phyloP scores from a whole-genome alignment of 2,888 invertebrate species.

The Lycaena phlaeas region DNA sequence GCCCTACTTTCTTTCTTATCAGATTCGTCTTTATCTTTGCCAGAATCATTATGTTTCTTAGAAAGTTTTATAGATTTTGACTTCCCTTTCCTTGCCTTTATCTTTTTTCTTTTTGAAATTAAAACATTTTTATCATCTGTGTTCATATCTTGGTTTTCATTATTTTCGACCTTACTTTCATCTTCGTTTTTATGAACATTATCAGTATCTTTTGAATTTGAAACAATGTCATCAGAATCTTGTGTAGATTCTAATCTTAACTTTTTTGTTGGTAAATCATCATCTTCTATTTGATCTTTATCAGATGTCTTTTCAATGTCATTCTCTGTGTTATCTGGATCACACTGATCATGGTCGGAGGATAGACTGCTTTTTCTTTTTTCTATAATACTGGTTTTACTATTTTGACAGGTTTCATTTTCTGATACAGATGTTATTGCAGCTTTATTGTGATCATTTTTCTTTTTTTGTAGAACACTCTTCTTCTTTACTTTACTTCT shows the following conservation, averaged over 20 bases:
- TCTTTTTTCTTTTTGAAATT: constrained; percentile 50
- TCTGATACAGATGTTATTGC: constrained; percentile 39
- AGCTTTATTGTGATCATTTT: constrained; percentile 39
- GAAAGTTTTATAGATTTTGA: constrained; percentile 49
- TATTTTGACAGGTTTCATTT: constrained; percentile 47
- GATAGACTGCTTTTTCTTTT: constrained; percentile 62
- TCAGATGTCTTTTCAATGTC: constrained; percentile 44
- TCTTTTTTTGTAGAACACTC: constrained; percentile 34
- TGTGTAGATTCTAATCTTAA: constrained; percentile 49
- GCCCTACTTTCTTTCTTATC: constrained; percentile 43
- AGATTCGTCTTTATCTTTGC: constrained; percentile 28
- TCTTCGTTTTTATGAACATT: constrained; percentile 9
- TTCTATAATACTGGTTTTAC: constrained; percentile 57
- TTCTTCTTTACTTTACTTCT: constrained; percentile 54
- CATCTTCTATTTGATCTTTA: constrained; percentile 44
- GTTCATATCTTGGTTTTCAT: constrained; percentile 32
- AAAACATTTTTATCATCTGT: constrained; percentile 26
- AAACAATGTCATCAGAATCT: constrained; percentile 36
- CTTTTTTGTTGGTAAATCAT: constrained; percentile 54
- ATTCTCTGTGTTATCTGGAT: constrained; percentile 33
- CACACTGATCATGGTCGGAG: constrained; percentile 56
- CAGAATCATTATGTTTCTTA: constrained; percentile 27
- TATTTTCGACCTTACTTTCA: constrained; percentile 27
- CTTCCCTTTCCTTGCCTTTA: constrained; percentile 56
- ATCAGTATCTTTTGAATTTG: constrained; percentile 54